Evolutionary conservation across 2,797 vertebrate genomes (phyloP).

Genomic region (Myioborus miniatus): DNA sequence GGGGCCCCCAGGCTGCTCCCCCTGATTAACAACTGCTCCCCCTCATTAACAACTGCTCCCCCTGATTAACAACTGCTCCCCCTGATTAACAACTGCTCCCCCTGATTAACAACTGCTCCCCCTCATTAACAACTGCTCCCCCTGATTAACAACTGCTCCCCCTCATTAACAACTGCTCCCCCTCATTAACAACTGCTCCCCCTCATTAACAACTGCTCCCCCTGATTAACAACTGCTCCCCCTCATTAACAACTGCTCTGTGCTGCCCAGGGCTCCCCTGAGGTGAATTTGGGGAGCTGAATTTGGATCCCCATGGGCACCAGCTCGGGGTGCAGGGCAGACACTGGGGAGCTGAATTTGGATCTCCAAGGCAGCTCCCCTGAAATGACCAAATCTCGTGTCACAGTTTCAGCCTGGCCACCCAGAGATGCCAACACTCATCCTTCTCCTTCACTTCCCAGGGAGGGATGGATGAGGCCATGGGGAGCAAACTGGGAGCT

Average conservation of each 20-base stretch:
- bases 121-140: no score
- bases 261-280: neutral
- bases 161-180: no score
- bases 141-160: no score
- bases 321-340: neutral
- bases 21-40: no score
- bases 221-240: no score
- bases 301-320: neutral
- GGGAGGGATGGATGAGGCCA: neutral
- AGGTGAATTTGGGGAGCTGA: neutral
- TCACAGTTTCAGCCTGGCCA: neutral
- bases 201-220: no score
- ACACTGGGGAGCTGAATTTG: neutral
- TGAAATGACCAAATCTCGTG: neutral
- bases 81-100: no score
- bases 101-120: no score
- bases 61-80: no score
- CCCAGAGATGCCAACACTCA: accelerated
- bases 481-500: neutral
- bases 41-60: no score
- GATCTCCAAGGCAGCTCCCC: neutral
- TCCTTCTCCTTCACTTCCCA: neutral
- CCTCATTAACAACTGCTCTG: neutral
- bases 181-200: no score
- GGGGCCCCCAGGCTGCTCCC: accelerated